These are phyloP conservation scores for Keiferia lycopersicella DNA, from an alignment of 2,888 invertebrate species.

Conservation along the genomic window DNA sequence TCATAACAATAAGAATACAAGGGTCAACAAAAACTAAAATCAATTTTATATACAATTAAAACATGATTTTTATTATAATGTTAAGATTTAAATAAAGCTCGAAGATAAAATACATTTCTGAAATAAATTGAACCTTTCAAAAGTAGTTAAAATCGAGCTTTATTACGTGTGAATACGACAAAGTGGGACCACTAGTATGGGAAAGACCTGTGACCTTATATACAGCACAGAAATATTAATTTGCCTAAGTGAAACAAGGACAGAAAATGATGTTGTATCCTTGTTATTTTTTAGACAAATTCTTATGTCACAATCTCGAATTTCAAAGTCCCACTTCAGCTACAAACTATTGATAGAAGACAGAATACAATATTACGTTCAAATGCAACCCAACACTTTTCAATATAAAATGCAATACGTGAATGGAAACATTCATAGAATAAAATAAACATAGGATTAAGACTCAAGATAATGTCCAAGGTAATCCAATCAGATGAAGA, in stretches of 20 bases:
- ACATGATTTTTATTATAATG: conserved; percentile 27
- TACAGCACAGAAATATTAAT: no score
- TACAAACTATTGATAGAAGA: conserved; percentile 26
- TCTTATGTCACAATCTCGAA: no score
- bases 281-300: no score
- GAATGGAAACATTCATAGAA: conserved; percentile 47
- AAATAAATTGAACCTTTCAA: neutral
- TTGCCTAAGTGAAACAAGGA: no score
- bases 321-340: neutral
- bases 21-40: conserved; percentile 66
- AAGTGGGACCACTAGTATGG: no score
- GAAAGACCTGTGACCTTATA: no score
- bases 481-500: no score
- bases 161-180: conserved; percentile 16
- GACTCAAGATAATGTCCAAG: conserved; percentile 1
- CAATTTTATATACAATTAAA: conserved; percentile 71
- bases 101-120: neutral
- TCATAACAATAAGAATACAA: conserved; percentile 60
- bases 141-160: conserved; percentile 10
- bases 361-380: conserved; percentile 19
- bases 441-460: conserved; percentile 14
- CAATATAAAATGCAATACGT: conserved; percentile 51
- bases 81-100: conserved; percentile 11
- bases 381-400: conserved; percentile 34
- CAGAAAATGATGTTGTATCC: no score